Evolutionary conservation across 1,140 invertebrate genomes (phyloP).

Genomic region (Drosophila cardini): DNA sequence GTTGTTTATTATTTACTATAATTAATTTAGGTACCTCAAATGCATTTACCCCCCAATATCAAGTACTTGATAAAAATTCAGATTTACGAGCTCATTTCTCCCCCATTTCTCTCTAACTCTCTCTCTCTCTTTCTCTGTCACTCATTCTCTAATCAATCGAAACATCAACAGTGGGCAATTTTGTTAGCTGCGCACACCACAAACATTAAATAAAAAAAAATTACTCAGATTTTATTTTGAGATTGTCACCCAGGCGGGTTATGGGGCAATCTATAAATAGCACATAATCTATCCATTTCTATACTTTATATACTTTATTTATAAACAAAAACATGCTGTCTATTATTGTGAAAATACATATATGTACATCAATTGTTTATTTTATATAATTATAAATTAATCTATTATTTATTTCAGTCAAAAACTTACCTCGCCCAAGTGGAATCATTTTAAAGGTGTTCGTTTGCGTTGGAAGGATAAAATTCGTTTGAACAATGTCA

Average conservation of each 20-base stretch:
- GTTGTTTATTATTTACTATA: constrained; percentile 24
- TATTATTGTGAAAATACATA: constrained; percentile 47
- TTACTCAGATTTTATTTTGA: constrained; percentile 51
- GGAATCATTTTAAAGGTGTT: constrained; percentile 99
- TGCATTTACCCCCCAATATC: constrained; percentile 4
- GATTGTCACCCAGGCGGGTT: constrained; percentile 53
- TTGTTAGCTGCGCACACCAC: background rate
- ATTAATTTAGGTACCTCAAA: constrained; percentile 27
- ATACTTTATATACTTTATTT: constrained; percentile 49
- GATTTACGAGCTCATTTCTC: constrained; percentile 38
- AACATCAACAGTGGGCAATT: constrained; percentile 15
- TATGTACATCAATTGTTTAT: constrained; percentile 7
- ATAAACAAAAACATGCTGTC: constrained; percentile 61
- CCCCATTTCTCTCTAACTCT: background rate
- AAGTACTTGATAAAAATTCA: constrained; percentile 29
- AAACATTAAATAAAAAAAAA: constrained; percentile 14
- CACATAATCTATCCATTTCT: constrained; percentile 51
- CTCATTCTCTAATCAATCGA: background rate
- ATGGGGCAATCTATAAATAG: constrained; percentile 59
- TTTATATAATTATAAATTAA: constrained; percentile 5
- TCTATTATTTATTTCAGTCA: constrained; percentile 89
- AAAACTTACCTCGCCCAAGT: constrained; percentile 99
- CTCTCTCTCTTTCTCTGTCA: too few relatives aligned
- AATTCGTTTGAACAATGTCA: constrained; percentile 99
- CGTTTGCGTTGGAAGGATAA: constrained; percentile 98